A percentile compares a stretch with the other conserved stretches of the same genome.
phyloP scores from a whole-genome alignment of 2,113 vertebrate genomes.

The Lethenteron reissneri region DNA sequence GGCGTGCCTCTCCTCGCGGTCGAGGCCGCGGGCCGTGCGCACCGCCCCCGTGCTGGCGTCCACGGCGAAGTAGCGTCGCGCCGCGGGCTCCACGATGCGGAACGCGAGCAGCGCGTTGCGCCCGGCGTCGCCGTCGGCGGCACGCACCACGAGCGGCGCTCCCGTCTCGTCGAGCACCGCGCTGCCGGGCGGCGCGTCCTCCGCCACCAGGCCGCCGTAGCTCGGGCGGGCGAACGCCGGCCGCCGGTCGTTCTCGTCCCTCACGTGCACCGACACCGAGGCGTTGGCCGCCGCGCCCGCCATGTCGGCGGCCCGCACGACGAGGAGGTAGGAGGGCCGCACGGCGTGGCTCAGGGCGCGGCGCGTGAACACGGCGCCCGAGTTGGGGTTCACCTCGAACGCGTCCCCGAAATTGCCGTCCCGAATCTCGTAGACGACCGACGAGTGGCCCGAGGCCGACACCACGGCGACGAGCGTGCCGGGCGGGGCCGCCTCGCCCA shows the following conservation, averaged over 20 bases:
- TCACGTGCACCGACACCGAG: conserved; percentile 46
- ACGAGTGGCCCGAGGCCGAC: conserved; percentile 66
- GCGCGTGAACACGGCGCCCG: conserved; percentile 63
- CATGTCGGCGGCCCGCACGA: conserved; percentile 75
- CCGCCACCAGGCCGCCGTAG: conserved; percentile 59
- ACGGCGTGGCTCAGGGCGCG: conserved; percentile 53
- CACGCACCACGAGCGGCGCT: conserved; percentile 59
- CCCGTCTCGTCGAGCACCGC: conserved; percentile 40
- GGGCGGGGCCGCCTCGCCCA: conserved; percentile 51
- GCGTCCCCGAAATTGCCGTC: conserved; percentile 38
- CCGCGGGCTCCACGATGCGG: conserved; percentile 75
- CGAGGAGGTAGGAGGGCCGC: conserved; percentile 37
- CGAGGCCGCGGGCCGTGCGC: conserved; percentile 61
- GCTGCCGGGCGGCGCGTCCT: conserved; percentile 63
- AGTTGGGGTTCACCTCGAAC: conserved; percentile 77
- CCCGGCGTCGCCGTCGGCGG: conserved; percentile 62
- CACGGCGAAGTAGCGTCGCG: conserved; percentile 70
- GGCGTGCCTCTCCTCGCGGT: conserved; percentile 56
- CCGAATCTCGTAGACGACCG: conserved; percentile 61
- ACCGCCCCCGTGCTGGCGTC: conserved; percentile 84
- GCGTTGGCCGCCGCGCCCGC: conserved; percentile 70
- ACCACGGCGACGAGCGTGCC: conserved; percentile 60
- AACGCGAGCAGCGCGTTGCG: conserved; percentile 74
- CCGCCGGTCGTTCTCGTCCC: conserved; percentile 77
- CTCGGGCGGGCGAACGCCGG: conserved; percentile 60